These are phyloP conservation scores for Gymnocephalus cernua DNA, from an alignment of 2,113 vertebrate species.

Conservation along the genomic window DNA sequence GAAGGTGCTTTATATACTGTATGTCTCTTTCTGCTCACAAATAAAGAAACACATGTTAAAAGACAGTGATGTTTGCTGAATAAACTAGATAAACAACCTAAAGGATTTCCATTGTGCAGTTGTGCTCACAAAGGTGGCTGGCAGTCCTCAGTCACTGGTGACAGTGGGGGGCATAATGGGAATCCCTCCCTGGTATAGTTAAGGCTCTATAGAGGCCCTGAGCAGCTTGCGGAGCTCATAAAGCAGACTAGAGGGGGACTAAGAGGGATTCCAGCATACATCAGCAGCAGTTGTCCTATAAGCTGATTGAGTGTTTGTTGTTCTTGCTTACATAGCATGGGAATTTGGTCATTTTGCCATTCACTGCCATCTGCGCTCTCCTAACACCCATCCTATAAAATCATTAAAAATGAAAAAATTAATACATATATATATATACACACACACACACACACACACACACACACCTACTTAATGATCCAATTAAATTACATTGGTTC, in stretches of 20 bases:
- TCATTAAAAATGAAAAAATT: not conserved
- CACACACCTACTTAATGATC: no score
- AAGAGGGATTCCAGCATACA: constrained; percentile 58
- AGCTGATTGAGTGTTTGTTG: constrained; percentile 45
- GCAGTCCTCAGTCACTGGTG: constrained; percentile 19
- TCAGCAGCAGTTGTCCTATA: constrained; percentile 53
- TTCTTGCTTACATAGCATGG: constrained; percentile 7
- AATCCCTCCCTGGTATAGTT: constrained; percentile 34
- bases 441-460: no score
- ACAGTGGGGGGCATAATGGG: constrained; percentile 3
- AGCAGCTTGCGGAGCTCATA: constrained; percentile 46
- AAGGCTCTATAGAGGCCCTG: constrained; percentile 14
- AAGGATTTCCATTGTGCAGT: not conserved
- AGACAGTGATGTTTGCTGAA: not conserved
- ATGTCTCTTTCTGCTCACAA: not conserved
- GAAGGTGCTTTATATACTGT: not conserved
- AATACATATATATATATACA: not conserved
- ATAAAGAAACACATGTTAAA: not conserved
- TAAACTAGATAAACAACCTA: not conserved
- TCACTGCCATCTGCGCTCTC: constrained; percentile 24
- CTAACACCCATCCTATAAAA: not conserved
- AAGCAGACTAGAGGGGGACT: constrained; percentile 45
- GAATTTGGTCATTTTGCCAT: constrained; percentile 27
- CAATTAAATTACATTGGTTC: no score
- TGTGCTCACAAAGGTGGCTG: not conserved